These are phyloP conservation scores for Drosophila subsilvestris DNA, from an alignment of 2,888 invertebrate genomes.

Conservation along the genomic window DNA sequence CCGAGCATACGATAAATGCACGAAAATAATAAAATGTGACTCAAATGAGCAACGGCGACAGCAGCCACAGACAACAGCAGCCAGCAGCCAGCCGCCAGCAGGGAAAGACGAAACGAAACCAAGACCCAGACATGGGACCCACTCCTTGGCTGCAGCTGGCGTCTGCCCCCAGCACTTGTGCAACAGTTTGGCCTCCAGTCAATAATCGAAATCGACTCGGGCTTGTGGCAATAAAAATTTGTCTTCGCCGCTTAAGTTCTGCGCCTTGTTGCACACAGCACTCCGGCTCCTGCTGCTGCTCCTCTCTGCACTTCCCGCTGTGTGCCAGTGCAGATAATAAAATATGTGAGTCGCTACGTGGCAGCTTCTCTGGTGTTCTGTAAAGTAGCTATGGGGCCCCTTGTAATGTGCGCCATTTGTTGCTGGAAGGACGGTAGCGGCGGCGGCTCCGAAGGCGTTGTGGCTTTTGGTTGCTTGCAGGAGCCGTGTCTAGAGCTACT, in stretches of 20 bases:
- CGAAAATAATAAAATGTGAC: constrained; percentile 79
- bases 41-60: constrained; percentile 73
- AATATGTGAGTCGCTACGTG: constrained; percentile 49
- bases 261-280: constrained; percentile 71
- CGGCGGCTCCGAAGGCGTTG: constrained; percentile 10
- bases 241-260: constrained; percentile 65
- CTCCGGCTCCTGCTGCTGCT: constrained; percentile 19
- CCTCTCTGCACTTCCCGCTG: constrained; percentile 29
- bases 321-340: constrained; percentile 42
- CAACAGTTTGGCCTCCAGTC: constrained; percentile 67
- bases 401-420: constrained; percentile 53
- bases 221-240: constrained; percentile 53
- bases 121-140: constrained; percentile 49
- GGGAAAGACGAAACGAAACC: constrained; percentile 12
- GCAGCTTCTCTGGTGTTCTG: constrained; percentile 39
- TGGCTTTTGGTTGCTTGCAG: constrained; percentile 31
- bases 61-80: constrained; percentile 44
- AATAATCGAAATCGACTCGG: constrained; percentile 54
- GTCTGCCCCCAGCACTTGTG: constrained; percentile 26
- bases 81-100: constrained; percentile 8
- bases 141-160: constrained; percentile 7
- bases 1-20: constrained; percentile 74
- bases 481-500: constrained; percentile 39
- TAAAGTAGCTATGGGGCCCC: constrained; percentile 49
- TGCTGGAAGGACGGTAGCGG: constrained; percentile 31